Percentiles rank a stretch among this genome's conserved stretches.
These are phyloP conservation scores for Nephrotoma appendiculata DNA, from an alignment of 2,888 invertebrate species.

Conservation along the genomic window DNA sequence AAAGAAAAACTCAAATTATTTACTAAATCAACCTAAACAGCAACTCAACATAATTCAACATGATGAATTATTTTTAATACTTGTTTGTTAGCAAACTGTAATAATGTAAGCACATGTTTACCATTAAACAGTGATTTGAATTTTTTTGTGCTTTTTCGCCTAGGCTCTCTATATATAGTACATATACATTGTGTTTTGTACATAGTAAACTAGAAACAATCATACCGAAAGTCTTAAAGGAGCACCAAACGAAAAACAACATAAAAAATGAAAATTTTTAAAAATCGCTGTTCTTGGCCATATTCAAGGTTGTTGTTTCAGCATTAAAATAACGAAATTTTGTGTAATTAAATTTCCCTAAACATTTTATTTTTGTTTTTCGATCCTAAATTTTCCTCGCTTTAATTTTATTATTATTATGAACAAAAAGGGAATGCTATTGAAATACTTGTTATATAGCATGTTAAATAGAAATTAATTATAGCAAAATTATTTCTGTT, in stretches of 20 bases:
- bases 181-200: background rate
- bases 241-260: background rate
- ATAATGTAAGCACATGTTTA: background rate
- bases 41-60: background rate
- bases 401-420: background rate
- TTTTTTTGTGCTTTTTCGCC: background rate
- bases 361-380: background rate
- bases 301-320: background rate
- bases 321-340: background rate
- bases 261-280: background rate
- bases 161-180: background rate
- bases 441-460: background rate
- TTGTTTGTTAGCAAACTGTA: too few relatives aligned
- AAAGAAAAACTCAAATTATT: too few relatives aligned
- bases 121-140: background rate
- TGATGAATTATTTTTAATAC: background rate
- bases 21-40: background rate
- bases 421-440: background rate
- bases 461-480: background rate
- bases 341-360: background rate
- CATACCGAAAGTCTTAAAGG: background rate
- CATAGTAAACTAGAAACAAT: background rate
- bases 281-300: background rate
- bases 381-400: background rate
- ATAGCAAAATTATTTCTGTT: background rate